phyloP scores from a whole-genome alignment of 2,888 invertebrate genomes.

The Antheraea yamamai region DNA sequence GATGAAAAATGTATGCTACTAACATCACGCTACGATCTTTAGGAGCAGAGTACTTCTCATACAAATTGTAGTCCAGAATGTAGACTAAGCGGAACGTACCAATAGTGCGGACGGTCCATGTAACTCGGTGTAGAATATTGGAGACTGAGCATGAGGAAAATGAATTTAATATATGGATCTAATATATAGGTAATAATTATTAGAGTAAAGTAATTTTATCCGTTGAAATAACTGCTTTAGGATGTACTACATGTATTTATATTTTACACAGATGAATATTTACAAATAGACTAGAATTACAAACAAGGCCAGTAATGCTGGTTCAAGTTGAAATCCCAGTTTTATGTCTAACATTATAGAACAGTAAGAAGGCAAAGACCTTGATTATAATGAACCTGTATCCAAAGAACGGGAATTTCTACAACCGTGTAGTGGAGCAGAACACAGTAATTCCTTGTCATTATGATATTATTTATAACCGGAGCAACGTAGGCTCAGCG shows the following conservation, averaged over 20 bases:
- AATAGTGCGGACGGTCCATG: no score
- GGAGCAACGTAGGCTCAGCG: conserved; percentile 52
- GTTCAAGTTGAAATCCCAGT: neutral
- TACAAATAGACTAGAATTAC: neutral
- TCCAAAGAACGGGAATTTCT: conserved; percentile 56
- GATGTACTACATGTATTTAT: no score
- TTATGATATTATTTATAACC: conserved; percentile 79
- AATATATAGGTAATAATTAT: neutral
- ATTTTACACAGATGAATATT: neutral
- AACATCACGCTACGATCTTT: no score
- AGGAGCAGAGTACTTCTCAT: no score
- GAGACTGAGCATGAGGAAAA: no score
- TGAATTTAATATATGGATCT: neutral
- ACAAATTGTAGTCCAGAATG: no score
- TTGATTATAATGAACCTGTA: conserved; percentile 62
- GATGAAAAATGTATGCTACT: no score
- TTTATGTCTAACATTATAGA: conserved; percentile 42
- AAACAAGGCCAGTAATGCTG: neutral
- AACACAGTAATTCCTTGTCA: conserved; percentile 79
- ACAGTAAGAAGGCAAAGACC: conserved; percentile 56
- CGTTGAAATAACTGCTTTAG: neutral
- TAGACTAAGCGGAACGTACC: no score
- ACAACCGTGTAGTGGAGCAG: conserved; percentile 61
- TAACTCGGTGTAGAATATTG: no score
- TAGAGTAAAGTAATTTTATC: neutral